Percentiles rank a stretch among this genome's conserved stretches.
Evolutionary conservation across 2,797 vertebrate genomes (phyloP).

Genomic region (Steatocranus sp.): DNA sequence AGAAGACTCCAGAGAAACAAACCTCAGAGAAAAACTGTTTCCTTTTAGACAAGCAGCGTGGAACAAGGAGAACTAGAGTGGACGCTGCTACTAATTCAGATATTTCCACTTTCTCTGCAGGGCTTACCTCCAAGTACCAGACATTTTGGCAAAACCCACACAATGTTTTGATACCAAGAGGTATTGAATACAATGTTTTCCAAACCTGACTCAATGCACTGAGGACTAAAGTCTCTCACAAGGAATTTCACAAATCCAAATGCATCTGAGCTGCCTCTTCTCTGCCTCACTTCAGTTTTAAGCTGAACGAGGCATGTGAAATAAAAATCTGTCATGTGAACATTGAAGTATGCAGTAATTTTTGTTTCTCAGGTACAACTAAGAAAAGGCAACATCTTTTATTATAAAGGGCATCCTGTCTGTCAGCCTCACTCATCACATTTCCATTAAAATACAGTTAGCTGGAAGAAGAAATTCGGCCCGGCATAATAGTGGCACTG

Average conservation of each 20-base stretch:
- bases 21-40: neutral
- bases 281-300: slow-evolving; percentile 22
- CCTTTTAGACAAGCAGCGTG: neutral
- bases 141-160: slow-evolving; percentile 43
- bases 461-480: neutral
- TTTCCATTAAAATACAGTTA: neutral
- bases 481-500: neutral
- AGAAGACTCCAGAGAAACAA: neutral
- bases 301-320: neutral
- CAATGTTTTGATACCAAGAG: slow-evolving; percentile 28
- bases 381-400: neutral
- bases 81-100: neutral
- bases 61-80: neutral
- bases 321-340: neutral
- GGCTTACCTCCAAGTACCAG: slow-evolving; percentile 29
- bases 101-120: neutral
- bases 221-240: slow-evolving; percentile 47
- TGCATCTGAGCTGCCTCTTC: slow-evolving; percentile 45
- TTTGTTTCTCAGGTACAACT: neutral
- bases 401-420: neutral
- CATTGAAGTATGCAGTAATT: neutral
- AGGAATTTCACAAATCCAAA: neutral
- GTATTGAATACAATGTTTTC: slow-evolving; percentile 4
- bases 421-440: neutral
- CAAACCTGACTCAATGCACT: slow-evolving; percentile 15